These are phyloP conservation scores for Aspidoscelis tigris DNA, from an alignment of 2,113 vertebrate genomes.

Conservation along the genomic window DNA sequence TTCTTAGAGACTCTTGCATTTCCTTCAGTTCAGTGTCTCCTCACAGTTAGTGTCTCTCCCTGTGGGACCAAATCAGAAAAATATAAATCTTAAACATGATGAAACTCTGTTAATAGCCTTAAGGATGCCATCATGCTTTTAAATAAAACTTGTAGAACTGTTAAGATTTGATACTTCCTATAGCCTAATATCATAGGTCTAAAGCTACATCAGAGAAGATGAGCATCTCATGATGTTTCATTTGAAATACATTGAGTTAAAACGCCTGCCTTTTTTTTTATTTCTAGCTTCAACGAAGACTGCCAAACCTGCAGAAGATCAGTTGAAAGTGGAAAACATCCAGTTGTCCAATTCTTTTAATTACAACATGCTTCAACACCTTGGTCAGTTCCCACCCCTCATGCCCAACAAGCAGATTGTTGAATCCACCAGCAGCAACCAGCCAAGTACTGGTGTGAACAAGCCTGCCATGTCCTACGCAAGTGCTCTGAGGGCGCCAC, in stretches of 20 bases:
- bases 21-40: no score
- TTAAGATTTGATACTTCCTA: neutral
- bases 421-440: constrained; percentile 79
- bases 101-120: neutral
- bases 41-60: neutral
- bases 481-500: constrained; percentile 94
- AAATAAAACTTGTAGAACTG: neutral
- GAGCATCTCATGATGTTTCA: neutral
- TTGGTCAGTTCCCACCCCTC: constrained; percentile 97
- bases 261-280: constrained; percentile 18
- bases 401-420: constrained; percentile 92
- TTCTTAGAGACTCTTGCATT: neutral
- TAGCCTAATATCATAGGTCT: no score
- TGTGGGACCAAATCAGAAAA: neutral
- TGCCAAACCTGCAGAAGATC: constrained; percentile 86
- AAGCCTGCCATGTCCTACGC: constrained; percentile 97
- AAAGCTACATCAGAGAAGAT: neutral
- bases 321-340: constrained; percentile 84
- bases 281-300: constrained; percentile 85
- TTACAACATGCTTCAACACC: constrained; percentile 90
- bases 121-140: no score
- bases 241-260: neutral
- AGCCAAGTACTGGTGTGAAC: constrained; percentile 74
- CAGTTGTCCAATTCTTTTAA: constrained; percentile 85
- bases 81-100: no score